Conservation (phyloP, 2,113 vertebrate genomes). For the Jacana jacana region DNA sequence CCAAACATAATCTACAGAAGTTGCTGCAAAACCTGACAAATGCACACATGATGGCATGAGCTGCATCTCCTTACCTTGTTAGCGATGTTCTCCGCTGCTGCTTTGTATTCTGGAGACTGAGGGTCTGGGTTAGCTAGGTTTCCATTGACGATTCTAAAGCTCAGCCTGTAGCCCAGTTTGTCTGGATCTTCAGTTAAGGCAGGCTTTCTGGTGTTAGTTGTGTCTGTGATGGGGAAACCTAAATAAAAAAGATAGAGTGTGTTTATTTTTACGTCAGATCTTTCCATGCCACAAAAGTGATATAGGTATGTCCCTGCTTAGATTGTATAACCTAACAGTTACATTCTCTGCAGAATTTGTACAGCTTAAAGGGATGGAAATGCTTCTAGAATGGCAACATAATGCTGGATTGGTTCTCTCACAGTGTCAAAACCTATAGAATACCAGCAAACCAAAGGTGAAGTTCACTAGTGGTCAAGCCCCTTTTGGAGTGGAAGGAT, state of each 20-base stretch:
- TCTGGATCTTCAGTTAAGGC: not conserved
- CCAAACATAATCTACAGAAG: not conserved
- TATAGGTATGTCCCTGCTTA: not conserved
- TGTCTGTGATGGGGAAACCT: not conserved
- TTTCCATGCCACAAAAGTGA: not conserved
- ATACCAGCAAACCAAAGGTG: not conserved
- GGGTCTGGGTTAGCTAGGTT: conserved; percentile 59
- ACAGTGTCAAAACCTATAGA: not conserved
- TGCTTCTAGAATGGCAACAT: not conserved
- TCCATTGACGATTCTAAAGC: conserved; percentile 71
- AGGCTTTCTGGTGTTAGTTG: not conserved
- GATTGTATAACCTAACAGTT: not conserved
- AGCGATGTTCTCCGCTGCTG: conserved; percentile 46
- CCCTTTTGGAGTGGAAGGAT: not conserved
- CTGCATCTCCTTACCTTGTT: conserved; percentile 58
- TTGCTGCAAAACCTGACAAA: not conserved
- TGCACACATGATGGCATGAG: not conserved
- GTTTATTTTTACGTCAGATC: not conserved
- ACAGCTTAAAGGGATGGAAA: not conserved
- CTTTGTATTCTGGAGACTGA: conserved; percentile 46
- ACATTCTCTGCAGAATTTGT: not conserved
- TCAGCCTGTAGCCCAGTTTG: conserved; percentile 49
- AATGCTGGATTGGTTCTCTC: not conserved
- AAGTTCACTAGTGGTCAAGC: not conserved
- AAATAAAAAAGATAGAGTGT: not conserved